A percentile compares a stretch with the other conserved stretches of the same genome.
phyloP scores from a whole-genome alignment of 2,797 vertebrate genomes.

The Adelosebastes latens region DNA sequence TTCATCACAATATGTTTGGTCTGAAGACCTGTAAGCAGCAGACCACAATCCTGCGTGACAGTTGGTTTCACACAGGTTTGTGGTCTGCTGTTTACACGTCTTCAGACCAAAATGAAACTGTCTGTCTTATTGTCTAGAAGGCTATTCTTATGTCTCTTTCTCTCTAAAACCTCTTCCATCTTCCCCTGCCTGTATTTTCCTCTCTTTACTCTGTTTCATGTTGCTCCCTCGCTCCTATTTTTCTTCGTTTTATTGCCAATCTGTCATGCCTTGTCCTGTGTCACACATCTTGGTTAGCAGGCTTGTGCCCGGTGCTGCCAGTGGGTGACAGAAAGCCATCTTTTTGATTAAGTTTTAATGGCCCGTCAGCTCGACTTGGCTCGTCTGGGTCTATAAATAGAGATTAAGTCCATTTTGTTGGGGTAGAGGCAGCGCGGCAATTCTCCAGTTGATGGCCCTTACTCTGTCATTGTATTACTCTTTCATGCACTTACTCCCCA shows the following conservation, averaged over 20 bases:
- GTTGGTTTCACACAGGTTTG: background rate
- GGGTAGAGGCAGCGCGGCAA: constrained; percentile 1
- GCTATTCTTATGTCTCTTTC: background rate
- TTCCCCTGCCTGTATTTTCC: background rate
- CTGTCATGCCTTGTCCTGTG: background rate
- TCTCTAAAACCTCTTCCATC: background rate
- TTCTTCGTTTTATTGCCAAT: background rate
- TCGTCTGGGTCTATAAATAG: constrained; percentile 62
- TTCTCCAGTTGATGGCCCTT: background rate
- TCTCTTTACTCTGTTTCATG: background rate
- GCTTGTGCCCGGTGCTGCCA: background rate
- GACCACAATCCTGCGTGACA: background rate
- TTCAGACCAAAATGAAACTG: background rate
- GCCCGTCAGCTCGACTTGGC: constrained; percentile 23
- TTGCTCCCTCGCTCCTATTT: background rate
- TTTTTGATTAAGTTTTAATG: constrained; percentile 66
- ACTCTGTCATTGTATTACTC: constrained; percentile 1
- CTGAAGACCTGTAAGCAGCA: background rate
- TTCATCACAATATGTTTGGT: background rate
- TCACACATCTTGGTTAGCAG: background rate
- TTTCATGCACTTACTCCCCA: background rate
- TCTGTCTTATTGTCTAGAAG: background rate
- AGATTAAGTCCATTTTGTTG: constrained; percentile 37
- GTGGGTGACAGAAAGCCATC: constrained; percentile 42
- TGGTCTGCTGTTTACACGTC: background rate